Evolutionary conservation across 2,113 vertebrate species (phyloP).

Genomic region (Sitta europaea): DNA sequence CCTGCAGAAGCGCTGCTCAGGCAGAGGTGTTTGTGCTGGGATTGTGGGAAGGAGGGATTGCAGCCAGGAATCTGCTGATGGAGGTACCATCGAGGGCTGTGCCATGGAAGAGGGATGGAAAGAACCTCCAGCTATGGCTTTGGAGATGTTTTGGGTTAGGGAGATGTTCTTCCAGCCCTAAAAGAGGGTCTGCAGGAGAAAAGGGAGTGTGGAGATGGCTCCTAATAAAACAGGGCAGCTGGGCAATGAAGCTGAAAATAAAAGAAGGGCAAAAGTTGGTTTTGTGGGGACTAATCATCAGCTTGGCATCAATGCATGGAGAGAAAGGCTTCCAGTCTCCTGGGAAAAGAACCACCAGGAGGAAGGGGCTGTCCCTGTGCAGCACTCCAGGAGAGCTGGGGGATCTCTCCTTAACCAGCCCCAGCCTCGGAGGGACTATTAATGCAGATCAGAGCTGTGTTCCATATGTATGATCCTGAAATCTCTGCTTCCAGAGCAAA

Average conservation of each 20-base stretch:
- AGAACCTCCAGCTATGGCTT: not conserved
- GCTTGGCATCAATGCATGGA: fast-evolving
- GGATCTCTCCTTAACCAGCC: not conserved
- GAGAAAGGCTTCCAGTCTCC: not conserved
- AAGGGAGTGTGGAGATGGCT: not conserved
- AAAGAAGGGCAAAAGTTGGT: not conserved
- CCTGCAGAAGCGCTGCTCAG: not conserved
- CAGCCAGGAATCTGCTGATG: not conserved
- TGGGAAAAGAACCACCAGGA: not conserved
- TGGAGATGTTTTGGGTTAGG: not conserved
- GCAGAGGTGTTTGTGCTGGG: not conserved
- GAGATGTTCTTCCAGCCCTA: not conserved
- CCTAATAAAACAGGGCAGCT: not conserved
- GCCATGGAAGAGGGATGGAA: fast-evolving
- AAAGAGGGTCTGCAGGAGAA: fast-evolving
- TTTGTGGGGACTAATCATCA: not conserved
- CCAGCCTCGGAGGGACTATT: not conserved
- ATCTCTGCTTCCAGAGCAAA: not conserved
- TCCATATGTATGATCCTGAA: constrained; percentile 30
- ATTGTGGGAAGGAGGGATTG: not conserved
- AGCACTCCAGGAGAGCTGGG: not conserved
- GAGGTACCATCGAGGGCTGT: not conserved
- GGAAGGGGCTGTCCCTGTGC: not conserved
- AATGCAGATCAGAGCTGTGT: not conserved
- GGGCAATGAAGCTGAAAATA: too few relatives aligned